Evolutionary conservation across 2,113 vertebrate genomes (phyloP), one percentile per base, ranked within the genome.

Genomic region (Caranx melampygus): DNA sequence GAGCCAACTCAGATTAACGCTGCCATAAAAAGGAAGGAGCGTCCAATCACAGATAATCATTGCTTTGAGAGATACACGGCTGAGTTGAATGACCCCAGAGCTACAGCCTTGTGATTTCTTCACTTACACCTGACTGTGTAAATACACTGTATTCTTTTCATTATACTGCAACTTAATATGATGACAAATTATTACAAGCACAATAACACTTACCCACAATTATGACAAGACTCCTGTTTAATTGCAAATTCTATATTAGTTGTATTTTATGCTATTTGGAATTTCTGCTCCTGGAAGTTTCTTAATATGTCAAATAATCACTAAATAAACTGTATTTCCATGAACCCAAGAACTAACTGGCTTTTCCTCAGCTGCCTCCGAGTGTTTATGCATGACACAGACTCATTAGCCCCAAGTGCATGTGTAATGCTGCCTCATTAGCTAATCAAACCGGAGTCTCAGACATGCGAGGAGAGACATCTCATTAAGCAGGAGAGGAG

Each of bases 401-500:
- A 83, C 78, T 87, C 75, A 83, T 90, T 90, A 85, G 71, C 63
- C 57, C 62, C 84, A 84, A 91, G 89, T 75, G 81, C 79, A n/a
- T 31, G 55, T 78, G 63, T 75, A 79, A 75, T 34, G 37, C 54
- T 2, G 68, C 62, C 75, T 88, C 87, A 74, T 91, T 90, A 85
- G 83, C 86, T 89, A 87, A 92, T 92, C 89, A 89, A 90, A 87
- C 44, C 49, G 66, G 71, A 79, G 82, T 75, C 82, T 72, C 82
- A 57, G 78, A 61, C 87, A 15, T 35, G 73, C 16, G 64, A 88
- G 82, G 51, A 80, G 82, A 84, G 81, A 65, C 15, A 11, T 76
- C 84, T 85, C 85, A 82, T 77, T 86, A 87, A 57, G 65, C 57
- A 59, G 35, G 3, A 82, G 82, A 78, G 76, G 83, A 79, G 59